A percentile compares a stretch with the other conserved stretches of the same genome.
phyloP scores from a whole-genome alignment of 2,113 vertebrate genomes.

The Argyrosomus japonicus region DNA sequence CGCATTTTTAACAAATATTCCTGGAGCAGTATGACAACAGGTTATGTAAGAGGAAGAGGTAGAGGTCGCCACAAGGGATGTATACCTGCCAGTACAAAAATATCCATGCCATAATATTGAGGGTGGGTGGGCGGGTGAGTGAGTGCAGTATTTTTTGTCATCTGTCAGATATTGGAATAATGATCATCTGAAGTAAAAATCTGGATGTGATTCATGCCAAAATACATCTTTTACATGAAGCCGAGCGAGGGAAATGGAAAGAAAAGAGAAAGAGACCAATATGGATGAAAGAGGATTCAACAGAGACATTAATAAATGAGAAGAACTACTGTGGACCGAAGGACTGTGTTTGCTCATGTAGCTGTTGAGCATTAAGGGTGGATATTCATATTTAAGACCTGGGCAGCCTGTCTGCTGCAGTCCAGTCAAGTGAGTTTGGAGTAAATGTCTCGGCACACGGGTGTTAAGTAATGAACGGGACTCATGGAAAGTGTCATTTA shows the following conservation, averaged over 20 bases:
- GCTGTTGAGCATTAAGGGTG: constrained; percentile 33
- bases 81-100: constrained; percentile 58
- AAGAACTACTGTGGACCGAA: constrained; percentile 17
- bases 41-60: constrained; percentile 44
- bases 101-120: constrained; percentile 45
- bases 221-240: constrained; percentile 35
- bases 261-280: constrained; percentile 11
- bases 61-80: constrained; percentile 38
- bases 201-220: constrained; percentile 39
- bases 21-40: constrained; percentile 22
- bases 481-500: constrained; percentile 77
- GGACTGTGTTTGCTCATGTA: constrained; percentile 27
- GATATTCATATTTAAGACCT: constrained; percentile 43
- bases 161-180: constrained; percentile 57
- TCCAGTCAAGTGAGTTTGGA: constrained; percentile 7
- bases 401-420: constrained; percentile 40
- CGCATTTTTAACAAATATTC: constrained; percentile 51
- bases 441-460: constrained; percentile 20
- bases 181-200: constrained; percentile 34
- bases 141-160: constrained; percentile 53
- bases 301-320: constrained; percentile 22
- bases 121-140: constrained; percentile 29
- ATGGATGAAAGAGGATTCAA: constrained; percentile 27
- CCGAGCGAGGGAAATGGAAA: constrained; percentile 57
- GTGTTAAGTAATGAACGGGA: constrained; percentile 65